phyloP scores from a whole-genome alignment of 2,113 vertebrate genomes.

The Ursus arctos region DNA sequence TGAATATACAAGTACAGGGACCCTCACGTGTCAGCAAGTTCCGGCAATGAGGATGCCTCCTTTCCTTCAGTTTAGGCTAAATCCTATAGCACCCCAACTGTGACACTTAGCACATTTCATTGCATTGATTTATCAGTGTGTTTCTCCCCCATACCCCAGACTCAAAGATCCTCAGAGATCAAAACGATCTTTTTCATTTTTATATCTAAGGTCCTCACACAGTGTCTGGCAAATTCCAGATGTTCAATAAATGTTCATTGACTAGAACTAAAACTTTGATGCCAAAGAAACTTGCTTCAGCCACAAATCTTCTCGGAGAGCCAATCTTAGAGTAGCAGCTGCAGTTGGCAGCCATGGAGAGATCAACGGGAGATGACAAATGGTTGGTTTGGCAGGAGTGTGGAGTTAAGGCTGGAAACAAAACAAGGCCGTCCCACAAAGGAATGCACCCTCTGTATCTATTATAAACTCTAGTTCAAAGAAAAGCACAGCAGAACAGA shows the following conservation, averaged over 20 bases:
- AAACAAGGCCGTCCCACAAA: not conserved
- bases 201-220: not conserved
- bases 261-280: not conserved
- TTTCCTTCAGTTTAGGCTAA: not conserved
- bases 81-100: not conserved
- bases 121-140: not conserved
- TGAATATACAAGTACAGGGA: not conserved
- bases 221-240: not conserved
- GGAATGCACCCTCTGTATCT: not conserved
- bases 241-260: not conserved
- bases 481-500: not conserved
- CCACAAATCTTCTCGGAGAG: not conserved
- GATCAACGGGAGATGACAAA: not conserved
- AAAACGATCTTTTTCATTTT: not conserved
- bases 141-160: not conserved
- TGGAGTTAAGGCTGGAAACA: not conserved
- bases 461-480: slow-evolving; percentile 30
- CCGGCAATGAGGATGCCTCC: not conserved
- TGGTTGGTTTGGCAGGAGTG: not conserved
- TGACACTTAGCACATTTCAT: not conserved
- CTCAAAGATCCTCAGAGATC: not conserved
- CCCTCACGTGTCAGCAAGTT: not conserved
- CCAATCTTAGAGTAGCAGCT: not conserved
- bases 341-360: too few relatives aligned
- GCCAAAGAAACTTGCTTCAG: not conserved